These are phyloP conservation scores for Staurois parvus DNA, from an alignment of 2,797 vertebrate genomes.

Conservation along the genomic window DNA sequence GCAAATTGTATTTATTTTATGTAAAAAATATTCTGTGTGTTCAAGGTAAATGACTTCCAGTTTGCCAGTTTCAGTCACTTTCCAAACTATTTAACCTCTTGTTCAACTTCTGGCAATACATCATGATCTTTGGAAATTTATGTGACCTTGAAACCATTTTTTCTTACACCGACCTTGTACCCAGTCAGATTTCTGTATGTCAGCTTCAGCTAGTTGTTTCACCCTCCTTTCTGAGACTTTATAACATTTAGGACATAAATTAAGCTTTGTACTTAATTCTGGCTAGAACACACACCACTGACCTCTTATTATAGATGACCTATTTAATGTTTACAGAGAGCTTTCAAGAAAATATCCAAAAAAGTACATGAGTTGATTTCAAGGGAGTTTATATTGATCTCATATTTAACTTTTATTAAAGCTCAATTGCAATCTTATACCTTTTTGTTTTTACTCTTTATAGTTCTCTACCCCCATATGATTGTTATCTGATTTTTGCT, in stretches of 20 bases:
- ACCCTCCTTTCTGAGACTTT: constrained; percentile 22
- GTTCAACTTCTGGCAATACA: constrained; percentile 53
- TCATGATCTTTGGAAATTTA: constrained; percentile 47
- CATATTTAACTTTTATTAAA: no score
- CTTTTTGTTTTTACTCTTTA: no score
- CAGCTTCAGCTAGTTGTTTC: constrained; percentile 5
- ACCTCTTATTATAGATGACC: not conserved
- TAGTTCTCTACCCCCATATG: no score
- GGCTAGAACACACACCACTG: not conserved
- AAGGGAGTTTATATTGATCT: no score
- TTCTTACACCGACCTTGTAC: constrained; percentile 46
- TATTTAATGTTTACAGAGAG: no score
- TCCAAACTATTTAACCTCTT: constrained; percentile 51
- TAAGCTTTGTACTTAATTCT: not conserved
- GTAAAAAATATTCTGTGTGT: not conserved
- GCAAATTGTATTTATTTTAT: constrained; percentile 23
- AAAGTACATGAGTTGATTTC: no score
- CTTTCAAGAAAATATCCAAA: no score
- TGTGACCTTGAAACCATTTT: constrained; percentile 41
- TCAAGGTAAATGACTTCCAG: constrained; percentile 53
- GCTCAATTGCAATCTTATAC: no score
- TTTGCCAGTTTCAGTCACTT: constrained; percentile 35
- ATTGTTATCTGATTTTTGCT: no score
- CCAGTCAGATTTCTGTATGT: constrained; percentile 41
- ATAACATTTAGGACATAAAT: constrained; percentile 27